Evolutionary conservation across 2,113 vertebrate species (phyloP).

Genomic region (western clawed frog (Xenopus tropicalis)): UCB_Xtro_10.0 CM004445.2:116533001-116533500

Average conservation of each 20-base stretch:
- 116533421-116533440: not conserved
- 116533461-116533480: not conserved
- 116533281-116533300: constrained; percentile 14
- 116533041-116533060: too few relatives aligned
- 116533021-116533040: too few relatives aligned
- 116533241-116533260: constrained; percentile 21
- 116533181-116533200: constrained; percentile 41
- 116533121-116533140: not conserved
- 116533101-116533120: not conserved
- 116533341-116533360: constrained; percentile 24
- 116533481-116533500: not conserved
- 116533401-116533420: constrained; percentile 6
- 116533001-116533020: too few relatives aligned
- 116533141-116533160: constrained; percentile 36
- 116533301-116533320: constrained; percentile 21
- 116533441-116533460: not conserved
- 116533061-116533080: too few relatives aligned
- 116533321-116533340: constrained; percentile 20
- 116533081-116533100: too few relatives aligned
- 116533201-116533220: constrained; percentile 43
- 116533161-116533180: constrained; percentile 33
- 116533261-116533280: constrained; percentile 29
- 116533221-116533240: constrained; percentile 28
- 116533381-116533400: constrained; percentile 17
- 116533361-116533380: constrained; percentile 2